Evolutionary conservation across 2,888 invertebrate genomes (phyloP).

Genomic region (Chelonus formosanus): DNA sequence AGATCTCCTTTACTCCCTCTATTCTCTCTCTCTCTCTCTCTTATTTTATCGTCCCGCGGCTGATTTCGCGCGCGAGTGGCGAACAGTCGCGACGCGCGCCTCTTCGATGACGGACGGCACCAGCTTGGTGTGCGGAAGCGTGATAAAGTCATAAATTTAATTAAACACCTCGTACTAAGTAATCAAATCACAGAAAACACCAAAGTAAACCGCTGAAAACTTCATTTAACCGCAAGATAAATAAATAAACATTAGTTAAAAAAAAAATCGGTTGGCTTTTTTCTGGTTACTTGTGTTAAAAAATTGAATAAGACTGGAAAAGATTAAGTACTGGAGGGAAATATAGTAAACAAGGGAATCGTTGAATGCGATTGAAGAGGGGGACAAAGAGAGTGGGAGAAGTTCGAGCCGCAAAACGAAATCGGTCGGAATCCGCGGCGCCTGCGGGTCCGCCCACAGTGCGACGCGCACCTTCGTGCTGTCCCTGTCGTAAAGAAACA

Average conservation of each 20-base stretch:
- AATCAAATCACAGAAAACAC: no score
- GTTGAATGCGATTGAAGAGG: background rate
- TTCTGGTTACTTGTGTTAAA: background rate
- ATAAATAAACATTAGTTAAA: no score
- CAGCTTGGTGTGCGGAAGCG: background rate
- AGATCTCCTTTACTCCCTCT: conserved; percentile 17
- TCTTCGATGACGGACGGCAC: conserved; percentile 22
- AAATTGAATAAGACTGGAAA: conserved; percentile 14
- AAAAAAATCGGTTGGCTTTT: no score
- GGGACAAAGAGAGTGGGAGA: conserved; percentile 31
- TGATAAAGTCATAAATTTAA: background rate
- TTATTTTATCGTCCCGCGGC: conserved; percentile 22
- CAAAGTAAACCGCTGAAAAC: no score
- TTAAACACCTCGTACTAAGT: no score
- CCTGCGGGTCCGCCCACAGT: conserved; percentile 43
- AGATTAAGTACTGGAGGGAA: conserved; percentile 8
- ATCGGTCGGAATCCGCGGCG: conserved; percentile 41
- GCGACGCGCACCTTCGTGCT: conserved; percentile 40
- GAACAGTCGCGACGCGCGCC: conserved; percentile 26
- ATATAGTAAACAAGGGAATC: conserved; percentile 23
- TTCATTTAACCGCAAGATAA: no score
- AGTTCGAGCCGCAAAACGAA: conserved; percentile 40
- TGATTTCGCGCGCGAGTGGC: conserved; percentile 22
- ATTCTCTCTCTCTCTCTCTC: conserved; percentile 6
- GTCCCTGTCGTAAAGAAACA: conserved; percentile 31